phyloP scores from a whole-genome alignment of 2,113 vertebrate genomes.

The Helogale parvula region DNA sequence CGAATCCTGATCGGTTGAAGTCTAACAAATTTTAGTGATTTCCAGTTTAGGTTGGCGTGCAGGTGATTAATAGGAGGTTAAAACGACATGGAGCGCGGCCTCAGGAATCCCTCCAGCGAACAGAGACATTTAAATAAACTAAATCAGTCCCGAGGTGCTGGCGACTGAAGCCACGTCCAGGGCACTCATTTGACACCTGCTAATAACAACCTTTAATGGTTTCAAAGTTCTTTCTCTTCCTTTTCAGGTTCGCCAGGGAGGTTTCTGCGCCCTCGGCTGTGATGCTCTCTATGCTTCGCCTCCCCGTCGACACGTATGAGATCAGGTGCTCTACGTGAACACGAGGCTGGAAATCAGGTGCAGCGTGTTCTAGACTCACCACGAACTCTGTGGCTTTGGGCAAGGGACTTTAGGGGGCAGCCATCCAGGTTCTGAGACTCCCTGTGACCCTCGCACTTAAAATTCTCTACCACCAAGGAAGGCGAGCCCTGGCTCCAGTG shows the following conservation, averaged over 20 bases:
- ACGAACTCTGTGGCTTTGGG: not conserved
- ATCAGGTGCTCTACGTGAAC: constrained; percentile 26
- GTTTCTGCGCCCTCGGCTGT: constrained; percentile 53
- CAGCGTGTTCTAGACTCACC: not conserved
- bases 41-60: constrained; percentile 56
- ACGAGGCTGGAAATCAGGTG: not conserved
- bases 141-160: constrained; percentile 69
- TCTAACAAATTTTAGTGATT: constrained; percentile 77
- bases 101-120: constrained; percentile 66
- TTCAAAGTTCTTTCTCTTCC: constrained; percentile 73
- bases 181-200: constrained; percentile 73
- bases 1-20: constrained; percentile 81
- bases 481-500: not conserved
- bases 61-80: constrained; percentile 79
- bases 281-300: not conserved
- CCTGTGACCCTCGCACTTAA: not conserved
- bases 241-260: constrained; percentile 72
- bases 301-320: not conserved
- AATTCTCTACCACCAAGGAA: not conserved
- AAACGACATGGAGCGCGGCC: constrained; percentile 70
- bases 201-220: constrained; percentile 66
- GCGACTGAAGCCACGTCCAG: constrained; percentile 76
- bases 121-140: constrained; percentile 54
- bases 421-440: not conserved
- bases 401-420: not conserved